Conservation (phyloP, 2,797 vertebrate genomes). For the Acanthurus tractus region DNA sequence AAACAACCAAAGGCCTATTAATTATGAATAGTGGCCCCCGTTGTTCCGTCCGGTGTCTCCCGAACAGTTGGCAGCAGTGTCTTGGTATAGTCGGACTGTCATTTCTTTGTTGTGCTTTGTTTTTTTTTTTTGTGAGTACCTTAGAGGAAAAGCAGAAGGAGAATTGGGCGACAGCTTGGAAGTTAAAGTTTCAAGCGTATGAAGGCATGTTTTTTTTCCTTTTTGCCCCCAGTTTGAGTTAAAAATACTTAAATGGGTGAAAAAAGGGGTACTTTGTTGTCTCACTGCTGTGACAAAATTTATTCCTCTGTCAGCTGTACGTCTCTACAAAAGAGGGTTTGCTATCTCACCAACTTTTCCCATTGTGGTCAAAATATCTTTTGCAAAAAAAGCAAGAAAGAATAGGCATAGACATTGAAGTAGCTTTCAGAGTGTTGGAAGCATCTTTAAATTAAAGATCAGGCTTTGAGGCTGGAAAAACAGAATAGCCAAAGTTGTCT, state of each 20-base stretch:
- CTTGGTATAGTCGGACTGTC: constrained; percentile 61
- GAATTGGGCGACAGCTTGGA: constrained; percentile 43
- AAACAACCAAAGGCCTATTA: constrained; percentile 80
- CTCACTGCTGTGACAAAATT: neutral
- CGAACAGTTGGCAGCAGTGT: constrained; percentile 68
- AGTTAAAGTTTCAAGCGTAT: constrained; percentile 34
- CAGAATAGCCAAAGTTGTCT: too few species aligned
- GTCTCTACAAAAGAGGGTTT: neutral
- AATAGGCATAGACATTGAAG: neutral
- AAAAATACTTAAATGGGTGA: constrained; percentile 28
- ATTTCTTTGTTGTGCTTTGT: constrained; percentile 34
- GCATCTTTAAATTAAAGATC: constrained; percentile 2
- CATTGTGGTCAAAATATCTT: neutral
- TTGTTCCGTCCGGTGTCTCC: constrained; percentile 74
- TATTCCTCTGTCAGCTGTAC: neutral
- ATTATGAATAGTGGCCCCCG: constrained; percentile 79
- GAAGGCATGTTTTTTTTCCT: neutral
- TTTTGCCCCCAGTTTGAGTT: neutral
- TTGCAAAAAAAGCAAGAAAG: neutral
- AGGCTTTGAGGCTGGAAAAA: neutral
- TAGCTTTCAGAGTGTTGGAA: neutral
- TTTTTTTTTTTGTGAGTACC: constrained; percentile 17
- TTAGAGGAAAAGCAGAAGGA: constrained; percentile 32
- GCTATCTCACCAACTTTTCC: constrained; percentile 5
- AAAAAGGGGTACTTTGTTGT: constrained; percentile 22